Evolutionary conservation across 1,140 invertebrate species (phyloP).

Genomic region (Formica exsecta): DNA sequence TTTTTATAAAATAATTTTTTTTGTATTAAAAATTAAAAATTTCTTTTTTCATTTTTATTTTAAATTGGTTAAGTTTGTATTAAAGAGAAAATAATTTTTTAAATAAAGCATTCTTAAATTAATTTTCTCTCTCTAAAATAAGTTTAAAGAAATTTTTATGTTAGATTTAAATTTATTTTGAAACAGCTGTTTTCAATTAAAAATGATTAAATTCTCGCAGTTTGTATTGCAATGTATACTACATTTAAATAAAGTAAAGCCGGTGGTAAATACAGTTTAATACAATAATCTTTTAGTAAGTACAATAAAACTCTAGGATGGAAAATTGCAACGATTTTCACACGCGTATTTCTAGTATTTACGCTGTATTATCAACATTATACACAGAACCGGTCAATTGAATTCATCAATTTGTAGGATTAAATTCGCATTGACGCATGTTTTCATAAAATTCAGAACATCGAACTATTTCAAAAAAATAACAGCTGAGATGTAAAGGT

Average conservation of each 20-base stretch:
- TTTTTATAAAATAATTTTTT: background rate
- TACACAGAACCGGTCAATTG: background rate
- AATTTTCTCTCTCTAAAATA: background rate
- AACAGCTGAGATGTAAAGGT: no score
- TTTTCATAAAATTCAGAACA: background rate
- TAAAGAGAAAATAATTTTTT: background rate
- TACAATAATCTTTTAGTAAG: background rate
- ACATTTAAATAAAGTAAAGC: background rate
- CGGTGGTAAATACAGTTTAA: slow-evolving; percentile 1
- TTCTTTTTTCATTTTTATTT: no score
- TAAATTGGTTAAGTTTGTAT: background rate
- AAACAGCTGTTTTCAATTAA: background rate
- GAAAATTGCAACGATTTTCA: background rate
- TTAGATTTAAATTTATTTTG: slow-evolving; percentile 8
- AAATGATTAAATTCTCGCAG: background rate
- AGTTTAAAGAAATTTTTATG: background rate
- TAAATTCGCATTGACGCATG: background rate
- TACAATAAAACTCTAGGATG: background rate
- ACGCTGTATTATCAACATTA: slow-evolving; percentile 16
- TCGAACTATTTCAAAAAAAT: background rate
- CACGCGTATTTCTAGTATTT: background rate
- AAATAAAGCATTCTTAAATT: background rate
- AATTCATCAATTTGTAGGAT: background rate
- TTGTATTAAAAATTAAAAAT: no score
- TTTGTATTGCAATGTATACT: slow-evolving; percentile 13